A percentile compares a stretch with the other conserved stretches of the same genome.
These are phyloP conservation scores for Disparrhopalites patrizii DNA, from an alignment of 2,888 invertebrate species.

Conservation along the genomic window DNA sequence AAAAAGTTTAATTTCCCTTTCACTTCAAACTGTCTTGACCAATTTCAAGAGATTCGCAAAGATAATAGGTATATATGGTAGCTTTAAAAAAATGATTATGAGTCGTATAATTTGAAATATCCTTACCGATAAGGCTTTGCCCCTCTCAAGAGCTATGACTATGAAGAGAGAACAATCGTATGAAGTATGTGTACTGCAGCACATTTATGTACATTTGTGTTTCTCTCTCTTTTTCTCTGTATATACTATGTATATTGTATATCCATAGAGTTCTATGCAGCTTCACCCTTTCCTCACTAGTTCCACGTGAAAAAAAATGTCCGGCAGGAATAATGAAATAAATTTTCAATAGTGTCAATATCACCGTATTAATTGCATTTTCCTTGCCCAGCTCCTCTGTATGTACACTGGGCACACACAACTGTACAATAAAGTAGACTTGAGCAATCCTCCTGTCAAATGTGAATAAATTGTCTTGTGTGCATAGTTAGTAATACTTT, in stretches of 20 bases:
- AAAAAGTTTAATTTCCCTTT: slow-evolving; percentile 16
- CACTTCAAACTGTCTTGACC: slow-evolving; percentile 16
- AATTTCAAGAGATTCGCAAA: slow-evolving; percentile 4
- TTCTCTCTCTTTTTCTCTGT: not conserved
- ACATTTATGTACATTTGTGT: no score
- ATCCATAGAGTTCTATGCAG: no score
- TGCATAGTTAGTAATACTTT: no score
- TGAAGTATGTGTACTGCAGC: no score
- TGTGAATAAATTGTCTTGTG: not conserved
- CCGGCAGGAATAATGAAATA: slow-evolving; percentile 3
- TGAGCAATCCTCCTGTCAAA: not conserved
- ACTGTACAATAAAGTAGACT: not conserved
- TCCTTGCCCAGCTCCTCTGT: no score
- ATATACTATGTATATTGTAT: no score
- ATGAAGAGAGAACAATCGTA: no score
- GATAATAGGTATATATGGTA: not conserved
- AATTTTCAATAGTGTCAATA: slow-evolving; percentile 8
- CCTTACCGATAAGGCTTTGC: no score
- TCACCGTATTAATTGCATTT: not conserved
- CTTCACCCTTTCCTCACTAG: not conserved
- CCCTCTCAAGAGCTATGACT: no score
- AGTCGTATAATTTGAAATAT: not conserved
- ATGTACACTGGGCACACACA: not conserved
- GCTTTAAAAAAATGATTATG: slow-evolving; percentile 3
- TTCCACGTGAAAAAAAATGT: slow-evolving; percentile 1